Evolutionary conservation across 1,140 invertebrate species (phyloP).

Genomic region (Drosophila ercepeae): DNA sequence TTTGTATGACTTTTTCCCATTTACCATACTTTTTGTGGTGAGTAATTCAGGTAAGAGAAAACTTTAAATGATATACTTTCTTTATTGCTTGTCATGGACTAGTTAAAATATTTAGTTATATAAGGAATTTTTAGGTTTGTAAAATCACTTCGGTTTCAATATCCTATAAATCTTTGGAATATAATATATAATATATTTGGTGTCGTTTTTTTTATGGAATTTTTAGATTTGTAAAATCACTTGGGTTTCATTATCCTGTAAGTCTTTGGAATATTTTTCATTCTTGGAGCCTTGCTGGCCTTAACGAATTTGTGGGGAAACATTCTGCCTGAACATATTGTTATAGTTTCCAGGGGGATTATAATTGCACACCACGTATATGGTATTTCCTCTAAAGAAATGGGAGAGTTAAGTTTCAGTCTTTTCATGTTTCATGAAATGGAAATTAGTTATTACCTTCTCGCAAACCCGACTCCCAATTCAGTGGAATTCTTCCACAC

Average conservation of each 20-base stretch:
- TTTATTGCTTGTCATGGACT: too few species aligned
- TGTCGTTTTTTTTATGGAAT: neutral
- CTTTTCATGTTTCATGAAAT: too few species aligned
- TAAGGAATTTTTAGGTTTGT: neutral
- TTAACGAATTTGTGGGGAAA: conserved; percentile 41
- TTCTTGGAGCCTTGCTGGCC: neutral
- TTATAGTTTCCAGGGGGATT: conserved; percentile 70
- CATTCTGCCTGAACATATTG: conserved; percentile 46
- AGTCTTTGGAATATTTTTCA: conserved; percentile 1
- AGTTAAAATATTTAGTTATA: too few species aligned
- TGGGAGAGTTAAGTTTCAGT: neutral
- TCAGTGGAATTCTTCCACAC: conserved; percentile 89
- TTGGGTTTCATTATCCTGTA: neutral
- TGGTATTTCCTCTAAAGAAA: conserved; percentile 46
- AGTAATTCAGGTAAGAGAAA: too few species aligned
- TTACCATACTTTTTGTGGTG: too few species aligned
- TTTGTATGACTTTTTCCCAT: too few species aligned
- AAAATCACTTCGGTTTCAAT: neutral
- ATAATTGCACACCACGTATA: conserved; percentile 72
- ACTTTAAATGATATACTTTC: too few species aligned
- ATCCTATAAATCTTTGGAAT: conserved; percentile 1
- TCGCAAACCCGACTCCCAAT: conserved; percentile 90
- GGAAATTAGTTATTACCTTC: conserved; percentile 61
- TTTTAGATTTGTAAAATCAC: neutral
- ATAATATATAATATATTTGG: too few species aligned